A percentile compares a stretch with the other conserved stretches of the same genome.
These are phyloP conservation scores for Pentalonia nigronervosa DNA, from an alignment of 1,140 invertebrate species.

Conservation along the genomic window DNA sequence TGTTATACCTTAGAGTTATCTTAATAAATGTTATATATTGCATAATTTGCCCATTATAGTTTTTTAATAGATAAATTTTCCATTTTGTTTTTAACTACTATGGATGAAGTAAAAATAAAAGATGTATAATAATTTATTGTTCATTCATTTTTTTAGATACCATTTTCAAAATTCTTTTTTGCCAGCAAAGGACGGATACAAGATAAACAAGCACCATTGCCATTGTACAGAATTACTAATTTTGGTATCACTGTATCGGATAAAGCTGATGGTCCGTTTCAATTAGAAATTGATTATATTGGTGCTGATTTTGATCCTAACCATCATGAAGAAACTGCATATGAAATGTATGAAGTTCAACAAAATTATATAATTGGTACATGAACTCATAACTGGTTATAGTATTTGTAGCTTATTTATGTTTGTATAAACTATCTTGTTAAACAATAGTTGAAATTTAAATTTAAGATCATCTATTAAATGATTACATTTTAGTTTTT, in stretches of 20 bases:
- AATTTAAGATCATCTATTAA: neutral
- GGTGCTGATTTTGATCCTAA: constrained; percentile 80
- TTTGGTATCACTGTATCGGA: constrained; percentile 86
- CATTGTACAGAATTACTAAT: constrained; percentile 69
- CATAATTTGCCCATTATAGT: neutral
- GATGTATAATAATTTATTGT: neutral
- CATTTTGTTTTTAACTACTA: neutral
- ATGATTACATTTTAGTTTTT: neutral
- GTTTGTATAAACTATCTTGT: neutral
- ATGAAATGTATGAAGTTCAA: constrained; percentile 78
- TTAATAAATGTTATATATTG: neutral
- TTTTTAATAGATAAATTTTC: neutral
- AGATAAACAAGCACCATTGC: constrained; percentile 76
- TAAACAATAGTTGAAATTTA: neutral
- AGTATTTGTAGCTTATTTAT: neutral
- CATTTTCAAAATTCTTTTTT: constrained; percentile 93
- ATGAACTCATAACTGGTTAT: constrained; percentile 24
- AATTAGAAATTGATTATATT: constrained; percentile 93
- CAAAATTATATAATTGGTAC: constrained; percentile 49
- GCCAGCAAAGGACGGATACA: constrained; percentile 85
- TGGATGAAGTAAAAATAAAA: neutral
- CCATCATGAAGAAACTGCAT: constrained; percentile 84
- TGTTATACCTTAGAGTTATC: neutral
- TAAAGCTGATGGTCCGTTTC: constrained; percentile 81
- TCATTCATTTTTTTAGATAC: constrained; percentile 75